A percentile compares a stretch with the other conserved stretches of the same genome.
These are phyloP conservation scores for Pelusios castaneus DNA, from an alignment of 2,113 vertebrate species.

Conservation along the genomic window DNA sequence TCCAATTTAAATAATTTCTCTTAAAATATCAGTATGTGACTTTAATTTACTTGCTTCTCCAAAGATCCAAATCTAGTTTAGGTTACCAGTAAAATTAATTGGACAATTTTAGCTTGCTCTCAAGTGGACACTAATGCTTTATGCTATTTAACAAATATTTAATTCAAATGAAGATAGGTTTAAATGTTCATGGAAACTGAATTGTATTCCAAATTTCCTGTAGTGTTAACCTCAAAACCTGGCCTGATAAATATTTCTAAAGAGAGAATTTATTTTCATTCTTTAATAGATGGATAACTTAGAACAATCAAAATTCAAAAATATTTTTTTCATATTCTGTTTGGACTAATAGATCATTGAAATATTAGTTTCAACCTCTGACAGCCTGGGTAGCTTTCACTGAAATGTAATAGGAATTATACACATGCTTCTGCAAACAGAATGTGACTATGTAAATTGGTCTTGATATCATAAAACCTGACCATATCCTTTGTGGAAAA, in stretches of 20 bases:
- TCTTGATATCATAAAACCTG: background rate
- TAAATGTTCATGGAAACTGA: constrained; percentile 27
- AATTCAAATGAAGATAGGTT: constrained; percentile 11
- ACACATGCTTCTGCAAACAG: background rate
- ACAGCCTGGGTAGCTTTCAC: background rate
- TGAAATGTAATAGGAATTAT: background rate
- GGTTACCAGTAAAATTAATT: constrained; percentile 59
- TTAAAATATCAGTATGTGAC: constrained; percentile 22
- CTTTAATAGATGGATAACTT: background rate
- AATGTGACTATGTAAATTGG: background rate
- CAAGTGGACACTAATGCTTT: background rate
- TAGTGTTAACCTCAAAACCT: constrained; percentile 33
- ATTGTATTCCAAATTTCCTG: constrained; percentile 40
- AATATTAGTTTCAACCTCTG: background rate
- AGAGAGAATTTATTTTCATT: constrained; percentile 19
- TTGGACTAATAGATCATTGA: background rate
- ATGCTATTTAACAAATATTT: constrained; percentile 12
- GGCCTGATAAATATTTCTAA: background rate
- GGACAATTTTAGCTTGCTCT: constrained; percentile 14
- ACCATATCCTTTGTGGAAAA: background rate
- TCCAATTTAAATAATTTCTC: constrained; percentile 30
- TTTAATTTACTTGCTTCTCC: constrained; percentile 21
- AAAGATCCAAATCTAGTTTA: constrained; percentile 35
- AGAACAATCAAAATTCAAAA: background rate
- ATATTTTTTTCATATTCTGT: background rate